Conservation (phyloP, 2,797 vertebrate species). For the Falco naumanni region DNA sequence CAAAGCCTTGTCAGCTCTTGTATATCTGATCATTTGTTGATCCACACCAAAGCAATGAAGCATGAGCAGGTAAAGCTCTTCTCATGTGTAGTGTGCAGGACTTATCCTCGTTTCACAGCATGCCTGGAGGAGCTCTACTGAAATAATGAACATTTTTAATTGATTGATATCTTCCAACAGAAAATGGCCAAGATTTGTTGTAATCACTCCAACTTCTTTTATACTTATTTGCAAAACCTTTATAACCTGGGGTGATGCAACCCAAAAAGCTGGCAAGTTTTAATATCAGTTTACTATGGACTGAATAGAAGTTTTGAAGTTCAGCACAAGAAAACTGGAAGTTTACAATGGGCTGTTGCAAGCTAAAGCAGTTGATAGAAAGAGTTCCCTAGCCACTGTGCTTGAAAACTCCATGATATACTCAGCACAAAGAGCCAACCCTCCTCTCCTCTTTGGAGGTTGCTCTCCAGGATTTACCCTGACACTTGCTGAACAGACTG, state of each 20-base stretch:
- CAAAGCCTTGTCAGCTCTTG: background rate
- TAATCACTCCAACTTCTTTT: background rate
- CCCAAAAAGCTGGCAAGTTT: background rate
- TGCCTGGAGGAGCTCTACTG: background rate
- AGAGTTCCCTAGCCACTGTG: background rate
- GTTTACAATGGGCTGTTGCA: background rate
- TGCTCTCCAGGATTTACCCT: slow-evolving; percentile 60
- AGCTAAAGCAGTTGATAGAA: background rate
- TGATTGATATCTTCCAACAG: background rate
- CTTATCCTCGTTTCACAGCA: background rate
- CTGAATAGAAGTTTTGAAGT: background rate
- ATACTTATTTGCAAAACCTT: slow-evolving; percentile 11
- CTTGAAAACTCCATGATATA: slow-evolving; percentile 28
- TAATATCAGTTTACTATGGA: background rate
- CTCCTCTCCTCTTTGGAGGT: slow-evolving; percentile 15
- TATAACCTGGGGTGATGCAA: background rate
- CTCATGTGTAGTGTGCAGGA: background rate
- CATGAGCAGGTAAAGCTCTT: background rate
- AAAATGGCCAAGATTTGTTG: background rate
- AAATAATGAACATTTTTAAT: background rate
- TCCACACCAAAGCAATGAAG: background rate
- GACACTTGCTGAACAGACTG: slow-evolving; percentile 66
- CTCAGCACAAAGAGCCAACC: background rate
- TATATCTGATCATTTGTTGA: background rate
- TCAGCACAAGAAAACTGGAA: background rate